Evolutionary conservation across 37 sponge, comb jelly and placozoan species (phyloP).

Genomic region (Tethya wilhelma): DNA sequence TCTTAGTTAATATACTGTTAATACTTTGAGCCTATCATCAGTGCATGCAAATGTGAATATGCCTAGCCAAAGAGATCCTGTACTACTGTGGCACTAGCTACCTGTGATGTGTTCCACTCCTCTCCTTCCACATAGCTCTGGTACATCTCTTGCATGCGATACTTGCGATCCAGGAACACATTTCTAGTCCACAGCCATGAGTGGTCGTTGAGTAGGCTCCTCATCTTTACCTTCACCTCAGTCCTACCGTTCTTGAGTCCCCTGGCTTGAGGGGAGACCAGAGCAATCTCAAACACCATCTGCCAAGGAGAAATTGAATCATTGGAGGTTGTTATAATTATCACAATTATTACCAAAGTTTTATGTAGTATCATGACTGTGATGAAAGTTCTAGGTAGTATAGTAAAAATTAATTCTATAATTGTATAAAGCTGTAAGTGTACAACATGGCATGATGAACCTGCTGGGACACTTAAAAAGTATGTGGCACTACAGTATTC

Average conservation of each 20-base stretch:
- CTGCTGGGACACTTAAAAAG: too few species aligned
- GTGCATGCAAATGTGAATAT: neutral
- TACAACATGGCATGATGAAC: neutral
- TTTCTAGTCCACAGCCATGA: conserved; percentile 57
- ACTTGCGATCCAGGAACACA: conserved; percentile 64
- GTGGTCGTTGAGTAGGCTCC: conserved; percentile 39
- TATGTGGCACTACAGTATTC: too few species aligned
- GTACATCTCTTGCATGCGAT: conserved; percentile 80
- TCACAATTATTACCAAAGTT: conserved; percentile 28
- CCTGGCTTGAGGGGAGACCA: conserved; percentile 72
- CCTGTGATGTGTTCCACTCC: conserved; percentile 61
- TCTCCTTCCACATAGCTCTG: conserved; percentile 69
- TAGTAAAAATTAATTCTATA: too few species aligned
- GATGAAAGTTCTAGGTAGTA: too few species aligned
- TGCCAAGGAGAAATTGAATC: neutral
- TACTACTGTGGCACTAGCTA: too few species aligned
- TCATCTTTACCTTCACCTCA: conserved; percentile 70
- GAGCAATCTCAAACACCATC: conserved; percentile 68
- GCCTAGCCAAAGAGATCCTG: neutral
- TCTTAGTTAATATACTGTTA: neutral
- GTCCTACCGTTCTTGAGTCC: conserved; percentile 64
- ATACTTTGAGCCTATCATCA: neutral
- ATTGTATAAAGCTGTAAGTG: neutral
- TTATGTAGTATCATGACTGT: too few species aligned
- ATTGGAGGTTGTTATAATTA: neutral